Percentiles rank a stretch among this genome's conserved stretches.
Conservation (phyloP, 2,797 vertebrate genomes). For the Sebastes hubbsi region DNA sequence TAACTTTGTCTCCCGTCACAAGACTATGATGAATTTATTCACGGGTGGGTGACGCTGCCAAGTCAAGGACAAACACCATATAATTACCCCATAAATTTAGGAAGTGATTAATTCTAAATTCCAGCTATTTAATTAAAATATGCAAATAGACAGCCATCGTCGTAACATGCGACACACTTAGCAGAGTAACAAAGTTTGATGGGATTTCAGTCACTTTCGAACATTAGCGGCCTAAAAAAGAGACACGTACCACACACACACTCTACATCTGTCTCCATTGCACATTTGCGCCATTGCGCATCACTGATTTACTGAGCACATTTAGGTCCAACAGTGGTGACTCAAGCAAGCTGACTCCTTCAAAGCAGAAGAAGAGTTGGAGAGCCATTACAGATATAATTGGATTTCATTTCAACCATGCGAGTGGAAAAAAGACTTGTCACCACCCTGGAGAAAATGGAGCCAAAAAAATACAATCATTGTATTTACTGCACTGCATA, state of each 20-base stretch:
- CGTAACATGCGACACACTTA: slow-evolving; percentile 36
- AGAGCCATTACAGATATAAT: slow-evolving; percentile 77
- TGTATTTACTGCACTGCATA: slow-evolving; percentile 59
- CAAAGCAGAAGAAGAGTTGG: slow-evolving; percentile 73
- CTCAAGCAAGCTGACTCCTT: slow-evolving; percentile 71
- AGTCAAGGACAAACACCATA: slow-evolving; percentile 79
- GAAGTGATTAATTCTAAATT: slow-evolving; percentile 77
- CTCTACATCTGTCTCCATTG: slow-evolving; percentile 44
- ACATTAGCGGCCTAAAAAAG: slow-evolving; percentile 12
- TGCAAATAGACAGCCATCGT: slow-evolving; percentile 72
- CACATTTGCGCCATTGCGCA: slow-evolving; percentile 56
- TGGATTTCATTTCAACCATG: slow-evolving; percentile 81
- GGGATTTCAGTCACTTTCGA: slow-evolving; percentile 42
- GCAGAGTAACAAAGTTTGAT: slow-evolving; percentile 59
- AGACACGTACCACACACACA: slow-evolving; percentile 5
- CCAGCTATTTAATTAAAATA: slow-evolving; percentile 80
- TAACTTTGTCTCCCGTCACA: slow-evolving; percentile 72
- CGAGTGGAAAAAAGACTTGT: slow-evolving; percentile 67
- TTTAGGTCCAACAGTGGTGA: slow-evolving; percentile 67
- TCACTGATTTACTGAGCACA: slow-evolving; percentile 64
- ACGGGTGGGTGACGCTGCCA: slow-evolving; percentile 71
- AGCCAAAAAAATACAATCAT: slow-evolving; percentile 64
- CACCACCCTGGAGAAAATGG: slow-evolving; percentile 66
- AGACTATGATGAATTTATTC: slow-evolving; percentile 72
- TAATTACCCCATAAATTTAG: slow-evolving; percentile 78